A percentile compares a stretch with the other conserved stretches of the same genome.
Conservation (phyloP, 2,113 vertebrate genomes). For the Chrysemys picta region DNA sequence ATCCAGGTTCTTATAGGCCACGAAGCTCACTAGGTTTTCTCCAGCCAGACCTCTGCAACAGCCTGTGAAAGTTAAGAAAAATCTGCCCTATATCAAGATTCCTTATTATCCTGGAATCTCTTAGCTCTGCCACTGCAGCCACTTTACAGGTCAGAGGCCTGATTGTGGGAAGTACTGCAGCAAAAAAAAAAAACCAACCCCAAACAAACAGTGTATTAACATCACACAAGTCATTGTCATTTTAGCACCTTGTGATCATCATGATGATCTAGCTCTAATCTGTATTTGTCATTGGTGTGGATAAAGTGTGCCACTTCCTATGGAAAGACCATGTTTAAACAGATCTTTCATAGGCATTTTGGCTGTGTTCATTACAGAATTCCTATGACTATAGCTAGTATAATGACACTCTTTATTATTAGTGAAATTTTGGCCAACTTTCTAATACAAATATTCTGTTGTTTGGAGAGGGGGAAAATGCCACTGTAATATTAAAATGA, state of each 20-base stretch:
- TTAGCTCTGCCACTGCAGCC: constrained; percentile 51
- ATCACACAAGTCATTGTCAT: neutral
- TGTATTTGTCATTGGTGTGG: neutral
- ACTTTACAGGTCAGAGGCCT: constrained; percentile 21
- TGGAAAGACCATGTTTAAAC: neutral
- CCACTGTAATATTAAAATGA: constrained; percentile 11
- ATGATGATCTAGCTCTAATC: neutral
- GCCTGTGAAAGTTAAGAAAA: constrained; percentile 33
- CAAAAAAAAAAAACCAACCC: neutral
- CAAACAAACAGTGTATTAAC: neutral
- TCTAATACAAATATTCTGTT: neutral
- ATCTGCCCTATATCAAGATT: constrained; percentile 57
- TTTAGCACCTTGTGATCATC: neutral
- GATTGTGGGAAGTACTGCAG: neutral
- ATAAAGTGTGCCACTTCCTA: neutral
- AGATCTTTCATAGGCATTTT: neutral
- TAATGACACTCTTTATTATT: constrained; percentile 3
- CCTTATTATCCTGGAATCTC: constrained; percentile 9
- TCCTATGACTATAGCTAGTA: neutral
- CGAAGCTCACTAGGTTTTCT: neutral
- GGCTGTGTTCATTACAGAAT: neutral
- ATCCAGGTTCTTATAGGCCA: neutral
- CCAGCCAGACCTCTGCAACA: neutral
- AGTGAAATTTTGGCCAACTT: constrained; percentile 8
- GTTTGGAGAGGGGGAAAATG: neutral